These are phyloP conservation scores for Pyrrhopygopsis socrates DNA, from an alignment of 2,888 invertebrate species.

Conservation along the genomic window DNA sequence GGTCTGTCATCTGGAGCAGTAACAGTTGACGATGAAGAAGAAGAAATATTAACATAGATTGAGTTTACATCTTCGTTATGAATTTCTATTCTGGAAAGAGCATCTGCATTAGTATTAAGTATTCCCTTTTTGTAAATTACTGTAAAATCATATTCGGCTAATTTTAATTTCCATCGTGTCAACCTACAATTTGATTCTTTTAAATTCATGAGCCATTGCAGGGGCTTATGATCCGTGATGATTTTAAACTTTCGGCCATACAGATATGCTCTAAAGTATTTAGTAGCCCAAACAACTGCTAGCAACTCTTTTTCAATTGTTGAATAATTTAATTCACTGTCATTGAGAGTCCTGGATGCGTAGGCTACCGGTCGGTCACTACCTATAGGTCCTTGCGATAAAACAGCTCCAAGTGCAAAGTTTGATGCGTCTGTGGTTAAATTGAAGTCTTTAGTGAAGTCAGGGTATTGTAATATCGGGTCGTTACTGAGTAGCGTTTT, in stretches of 20 bases:
- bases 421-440: slow-evolving; percentile 79
- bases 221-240: slow-evolving; percentile 70
- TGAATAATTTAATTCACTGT: slow-evolving; percentile 82
- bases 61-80: slow-evolving; percentile 14
- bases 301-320: slow-evolving; percentile 86
- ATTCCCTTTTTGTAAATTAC: slow-evolving; percentile 82
- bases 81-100: slow-evolving; percentile 80
- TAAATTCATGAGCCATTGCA: slow-evolving; percentile 82
- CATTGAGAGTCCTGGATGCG: slow-evolving; percentile 80
- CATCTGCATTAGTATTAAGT: slow-evolving; percentile 82
- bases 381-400: slow-evolving; percentile 80
- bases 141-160: slow-evolving; percentile 81
- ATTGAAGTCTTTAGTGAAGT: slow-evolving; percentile 78
- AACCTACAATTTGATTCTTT: slow-evolving; percentile 89
- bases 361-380: slow-evolving; percentile 77
- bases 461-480: slow-evolving; percentile 80
- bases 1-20: slow-evolving; percentile 88
- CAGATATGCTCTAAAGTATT: slow-evolving; percentile 60
- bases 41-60: neutral
- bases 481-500: slow-evolving; percentile 84
- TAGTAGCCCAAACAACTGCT: slow-evolving; percentile 83
- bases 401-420: slow-evolving; percentile 75
- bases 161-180: slow-evolving; percentile 85
- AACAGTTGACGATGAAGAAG: slow-evolving; percentile 78
- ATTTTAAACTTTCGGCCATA: slow-evolving; percentile 78